phyloP scores from a whole-genome alignment of 1,140 invertebrate species.

The Penaeus indicus region DNA sequence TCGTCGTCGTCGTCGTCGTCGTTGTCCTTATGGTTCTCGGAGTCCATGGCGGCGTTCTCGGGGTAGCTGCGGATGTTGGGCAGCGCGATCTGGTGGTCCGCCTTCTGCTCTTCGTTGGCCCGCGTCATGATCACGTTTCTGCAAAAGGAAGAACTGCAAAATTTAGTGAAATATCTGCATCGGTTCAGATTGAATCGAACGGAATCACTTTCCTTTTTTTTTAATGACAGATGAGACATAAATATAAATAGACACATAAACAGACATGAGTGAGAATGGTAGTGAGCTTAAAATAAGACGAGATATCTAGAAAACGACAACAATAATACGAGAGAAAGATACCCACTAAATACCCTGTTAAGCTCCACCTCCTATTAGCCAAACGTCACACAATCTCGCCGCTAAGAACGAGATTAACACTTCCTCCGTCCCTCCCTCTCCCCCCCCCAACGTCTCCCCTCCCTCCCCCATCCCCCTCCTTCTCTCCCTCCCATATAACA shows the following conservation, averaged over 20 bases:
- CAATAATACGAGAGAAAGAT: no score
- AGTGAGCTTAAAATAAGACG: no score
- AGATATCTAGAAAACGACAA: no score
- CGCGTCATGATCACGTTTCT: constrained; percentile 59
- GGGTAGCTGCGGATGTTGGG: constrained; percentile 63
- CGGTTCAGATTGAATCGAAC: not conserved
- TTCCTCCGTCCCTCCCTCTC: not conserved
- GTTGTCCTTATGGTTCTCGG: constrained; percentile 68
- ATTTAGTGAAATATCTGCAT: constrained; percentile 59
- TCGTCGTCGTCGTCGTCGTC: constrained; percentile 86
- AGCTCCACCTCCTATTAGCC: no score
- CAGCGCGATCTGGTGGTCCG: constrained; percentile 65
- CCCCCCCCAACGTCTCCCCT: not conserved
- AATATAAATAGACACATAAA: no score
- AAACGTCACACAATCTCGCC: no score
- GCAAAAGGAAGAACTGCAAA: constrained; percentile 58
- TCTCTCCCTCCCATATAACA: not conserved
- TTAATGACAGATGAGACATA: no score
- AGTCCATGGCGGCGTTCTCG: constrained; percentile 63
- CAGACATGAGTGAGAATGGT: no score
- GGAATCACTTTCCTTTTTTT: no score
- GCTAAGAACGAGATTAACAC: no score
- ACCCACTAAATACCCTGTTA: no score
- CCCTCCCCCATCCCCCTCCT: not conserved
- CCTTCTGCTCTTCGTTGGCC: constrained; percentile 64